Conservation (phyloP, 2,888 invertebrate genomes). For the Meloe dianella region DNA sequence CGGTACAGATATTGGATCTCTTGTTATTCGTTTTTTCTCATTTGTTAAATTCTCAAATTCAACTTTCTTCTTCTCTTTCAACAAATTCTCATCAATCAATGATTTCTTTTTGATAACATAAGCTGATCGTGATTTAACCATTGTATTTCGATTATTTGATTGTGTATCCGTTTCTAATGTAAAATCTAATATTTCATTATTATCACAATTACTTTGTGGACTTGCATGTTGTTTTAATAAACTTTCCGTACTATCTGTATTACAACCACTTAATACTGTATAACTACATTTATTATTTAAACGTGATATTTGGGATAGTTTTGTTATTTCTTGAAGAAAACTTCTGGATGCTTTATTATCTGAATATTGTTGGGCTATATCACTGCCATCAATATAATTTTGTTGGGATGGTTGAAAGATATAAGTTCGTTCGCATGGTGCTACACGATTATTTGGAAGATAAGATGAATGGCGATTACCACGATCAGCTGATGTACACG, state of each 20-base stretch:
- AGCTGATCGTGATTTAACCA: constrained; percentile 67
- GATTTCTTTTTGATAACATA: constrained; percentile 64
- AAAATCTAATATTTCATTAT: constrained; percentile 27
- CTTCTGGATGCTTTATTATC: constrained; percentile 54
- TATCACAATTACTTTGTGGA: constrained; percentile 34
- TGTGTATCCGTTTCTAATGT: constrained; percentile 48
- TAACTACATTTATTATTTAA: constrained; percentile 74
- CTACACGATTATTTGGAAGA: constrained; percentile 56
- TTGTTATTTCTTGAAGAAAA: constrained; percentile 66
- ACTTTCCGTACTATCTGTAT: constrained; percentile 74
- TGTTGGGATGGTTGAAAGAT: constrained; percentile 58
- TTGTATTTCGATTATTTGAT: constrained; percentile 54
- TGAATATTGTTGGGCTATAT: constrained; percentile 48
- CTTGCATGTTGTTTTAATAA: constrained; percentile 58
- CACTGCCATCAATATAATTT: constrained; percentile 59
- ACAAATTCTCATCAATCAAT: constrained; percentile 50
- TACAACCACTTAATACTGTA: constrained; percentile 67
- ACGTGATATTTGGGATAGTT: constrained; percentile 73
- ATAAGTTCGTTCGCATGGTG: constrained; percentile 58
- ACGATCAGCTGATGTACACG: constrained; percentile 55
- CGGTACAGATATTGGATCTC: constrained; percentile 77
- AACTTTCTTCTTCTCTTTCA: constrained; percentile 48
- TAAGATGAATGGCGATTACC: constrained; percentile 58
- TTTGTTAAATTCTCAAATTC: constrained; percentile 50
- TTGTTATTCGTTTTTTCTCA: constrained; percentile 59